A percentile compares a stretch with the other conserved stretches of the same genome.
These are phyloP conservation scores for Odontesthes bonariensis DNA, from an alignment of 2,113 vertebrate species.

Conservation along the genomic window DNA sequence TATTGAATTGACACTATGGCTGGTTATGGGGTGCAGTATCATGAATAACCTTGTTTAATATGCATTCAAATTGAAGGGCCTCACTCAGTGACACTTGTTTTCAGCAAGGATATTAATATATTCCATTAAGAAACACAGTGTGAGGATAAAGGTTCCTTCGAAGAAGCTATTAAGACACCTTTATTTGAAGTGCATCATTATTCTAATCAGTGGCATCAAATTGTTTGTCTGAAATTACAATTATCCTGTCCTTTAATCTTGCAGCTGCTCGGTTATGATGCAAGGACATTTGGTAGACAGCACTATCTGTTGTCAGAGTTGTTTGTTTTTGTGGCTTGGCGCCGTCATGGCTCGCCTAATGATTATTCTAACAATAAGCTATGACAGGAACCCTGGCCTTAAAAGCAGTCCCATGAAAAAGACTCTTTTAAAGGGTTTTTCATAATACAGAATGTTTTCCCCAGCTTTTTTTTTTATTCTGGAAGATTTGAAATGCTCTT, in stretches of 20 bases:
- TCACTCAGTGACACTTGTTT: constrained; percentile 31
- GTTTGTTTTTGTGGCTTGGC: constrained; percentile 27
- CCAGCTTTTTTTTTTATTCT: neutral
- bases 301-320: neutral
- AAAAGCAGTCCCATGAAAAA: constrained; percentile 1
- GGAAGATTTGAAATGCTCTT: neutral
- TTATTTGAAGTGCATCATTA: constrained; percentile 31
- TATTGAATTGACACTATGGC: neutral
- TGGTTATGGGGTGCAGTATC: constrained; percentile 14
- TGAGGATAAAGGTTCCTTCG: constrained; percentile 26
- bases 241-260: constrained; percentile 9
- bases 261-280: neutral
- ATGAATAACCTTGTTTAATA: constrained; percentile 43
- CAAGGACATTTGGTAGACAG: neutral
- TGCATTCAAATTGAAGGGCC: constrained; percentile 14
- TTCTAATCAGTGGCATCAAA: constrained; percentile 37
- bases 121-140: neutral
- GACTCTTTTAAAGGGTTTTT: constrained; percentile 5
- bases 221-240: constrained; percentile 8
- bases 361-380: constrained; percentile 22
- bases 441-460: constrained; percentile 15
- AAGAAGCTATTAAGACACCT: neutral
- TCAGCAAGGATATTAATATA: constrained; percentile 10
- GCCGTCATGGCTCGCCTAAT: constrained; percentile 13
- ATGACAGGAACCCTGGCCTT: constrained; percentile 14